phyloP scores from a whole-genome alignment of 2,888 invertebrate genomes.

The Rhamnusium bicolor region DNA sequence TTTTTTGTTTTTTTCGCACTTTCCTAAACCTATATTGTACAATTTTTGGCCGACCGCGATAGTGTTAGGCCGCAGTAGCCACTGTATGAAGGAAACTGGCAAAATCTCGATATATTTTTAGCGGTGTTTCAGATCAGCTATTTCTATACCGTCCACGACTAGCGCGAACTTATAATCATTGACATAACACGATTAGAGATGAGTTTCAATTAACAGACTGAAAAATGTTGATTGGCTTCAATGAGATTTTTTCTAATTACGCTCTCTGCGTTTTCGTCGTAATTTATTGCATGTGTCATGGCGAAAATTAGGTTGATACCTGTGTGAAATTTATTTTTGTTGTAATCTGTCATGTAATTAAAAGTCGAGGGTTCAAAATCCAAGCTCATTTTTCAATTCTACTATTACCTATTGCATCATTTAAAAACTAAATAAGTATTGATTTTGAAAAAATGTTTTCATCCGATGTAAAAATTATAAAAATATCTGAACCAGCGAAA shows the following conservation, averaged over 20 bases:
- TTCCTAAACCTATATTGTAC: constrained; percentile 14
- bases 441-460: too few relatives aligned
- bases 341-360: background rate
- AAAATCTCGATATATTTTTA: constrained; percentile 68
- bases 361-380: background rate
- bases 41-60: constrained; percentile 54
- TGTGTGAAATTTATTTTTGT: background rate
- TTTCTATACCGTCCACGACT: constrained; percentile 60
- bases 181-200: constrained; percentile 41
- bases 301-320: background rate
- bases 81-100: constrained; percentile 68
- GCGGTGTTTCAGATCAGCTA: constrained; percentile 66
- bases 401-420: too few relatives aligned
- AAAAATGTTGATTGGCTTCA: constrained; percentile 27
- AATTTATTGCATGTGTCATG: background rate
- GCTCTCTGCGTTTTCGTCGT: background rate
- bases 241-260: background rate
- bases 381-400: too few relatives aligned
- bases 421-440: too few relatives aligned
- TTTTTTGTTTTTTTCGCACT: constrained; percentile 39
- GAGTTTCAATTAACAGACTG: constrained; percentile 27
- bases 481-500: too few relatives aligned
- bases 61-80: constrained; percentile 59
- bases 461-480: too few relatives aligned
- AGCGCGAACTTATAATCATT: constrained; percentile 38